Conservation (phyloP, 1,140 invertebrate genomes). For the Drosophila melanogaster region Release_6_plus_ISO1_MT NC_004354.4:15495501-15496000, state of each 20-base stretch:
- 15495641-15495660: slow-evolving; percentile 62
- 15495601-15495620: slow-evolving; percentile 50
- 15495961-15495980: too few species aligned
- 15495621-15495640: slow-evolving; percentile 41
- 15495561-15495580: slow-evolving; percentile 54
- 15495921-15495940: background rate
- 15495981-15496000: too few species aligned
- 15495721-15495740: slow-evolving; percentile 48
- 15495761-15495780: slow-evolving; percentile 78
- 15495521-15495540: background rate
- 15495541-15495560: background rate
- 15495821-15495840: slow-evolving; percentile 84
- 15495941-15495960: too few species aligned
- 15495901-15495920: background rate
- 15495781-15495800: slow-evolving; percentile 83
- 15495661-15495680: slow-evolving; percentile 17
- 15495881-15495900: slow-evolving; percentile 3
- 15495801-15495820: slow-evolving; percentile 84
- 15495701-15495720: slow-evolving; percentile 44
- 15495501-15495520: slow-evolving; percentile 15
- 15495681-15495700: slow-evolving; percentile 18
- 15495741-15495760: slow-evolving; percentile 13
- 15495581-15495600: slow-evolving; percentile 38
- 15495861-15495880: background rate
- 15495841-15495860: slow-evolving; percentile 69